Evolutionary conservation across 2,797 vertebrate species (phyloP), one percentile per base, ranked within the genome.

Genomic region (Coluber constrictor): DNA sequence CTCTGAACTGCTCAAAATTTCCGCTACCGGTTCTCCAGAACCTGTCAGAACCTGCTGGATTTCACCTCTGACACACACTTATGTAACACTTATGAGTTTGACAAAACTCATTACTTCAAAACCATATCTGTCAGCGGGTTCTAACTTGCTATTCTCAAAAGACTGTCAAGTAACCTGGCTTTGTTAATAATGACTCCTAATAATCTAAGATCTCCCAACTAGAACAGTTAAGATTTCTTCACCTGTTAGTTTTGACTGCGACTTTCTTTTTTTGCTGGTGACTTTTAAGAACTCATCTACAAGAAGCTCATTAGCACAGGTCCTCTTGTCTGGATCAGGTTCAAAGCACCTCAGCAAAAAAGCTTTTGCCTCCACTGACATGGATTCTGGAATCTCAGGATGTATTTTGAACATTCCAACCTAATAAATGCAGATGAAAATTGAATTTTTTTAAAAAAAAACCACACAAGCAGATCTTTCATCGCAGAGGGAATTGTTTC

Each of bases 391-490:
- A 96, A 99, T 99, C 97, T 99, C 99, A 0, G 99, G 99, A 92
- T 99, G 99, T 96, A 99, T 99, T 98, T 99, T 99, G 96, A 99
- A 99, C 99, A 99, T 99, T 57, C 99, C 99, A 95, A 99, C 99
- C 99, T 99, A 94, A 93, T 88, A 95, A 56, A 94, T 27, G 92
- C 12, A 86, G 86, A 94, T 70, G 51, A 74, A 92, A 37, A 29
- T 23, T 1, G 5, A 79, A 12, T 63, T 63, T 60, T 8, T 0
- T 60, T 8, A 0, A 25, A 60, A 4, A 83, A 83, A 83, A 88
- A 37, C 61, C 70, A 91, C 94, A 11, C 0, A 8, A 10, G 2
- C 16, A 10, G 43, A 88, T 91, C 13, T 95, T 92, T 37, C 10
- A 29, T 29, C 87, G 93, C 88, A 90, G 3, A 79, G 0, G 25